Base-by-base conservation (phyloP, 1,140 invertebrate genomes). In the Trichogramma pretiosum region DNA sequence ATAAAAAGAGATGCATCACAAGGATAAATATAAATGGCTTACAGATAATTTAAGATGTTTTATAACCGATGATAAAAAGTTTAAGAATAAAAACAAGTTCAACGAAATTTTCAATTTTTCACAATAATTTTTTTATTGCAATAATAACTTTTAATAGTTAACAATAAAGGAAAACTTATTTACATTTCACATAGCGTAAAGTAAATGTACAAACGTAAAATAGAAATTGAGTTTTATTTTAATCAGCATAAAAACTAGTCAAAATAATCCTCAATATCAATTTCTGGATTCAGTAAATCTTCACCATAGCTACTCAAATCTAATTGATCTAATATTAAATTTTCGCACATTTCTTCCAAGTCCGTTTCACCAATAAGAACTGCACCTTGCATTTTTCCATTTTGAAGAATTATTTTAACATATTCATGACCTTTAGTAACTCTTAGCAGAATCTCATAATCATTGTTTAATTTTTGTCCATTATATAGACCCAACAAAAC, bases 261-360 rank as follows among this genome's bases (percentile, higher is more conserved):
- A 83, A 99, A 99, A 74, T 95, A 99, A 77, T 99, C 96, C 68
- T 98, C 94, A 62, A 99, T 93, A 70, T 99, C 94, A 62, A 98
- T 87, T 70, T 90, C 77, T 16, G 93, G 93, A 76, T 98, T 86
- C 4, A 99, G 75, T 51, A 99, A 81, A 68, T 97, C 83, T 68
- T 97, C 89, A 36, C 89, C 92, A 74, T 86, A 89, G 17, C 78
- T 74, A 53, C 82, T 84, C 28, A 99, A 70, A 74, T 98, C 93
- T 42, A 95, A 76, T 64, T 94, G 85, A 76, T 98, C 93, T 13
- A 98, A 74, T 62, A 98, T 98, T 34, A 99, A 74, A 75, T 98
- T 98, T 74, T 99, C 95, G 74, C 93, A 93, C 60, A 92, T 98
- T 74, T 99, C 96, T 68, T 98, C 96, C 28, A 98, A 73, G 65